Conservation (phyloP, 2,888 invertebrate genomes). For the Gisinianus flammeolus region DNA sequence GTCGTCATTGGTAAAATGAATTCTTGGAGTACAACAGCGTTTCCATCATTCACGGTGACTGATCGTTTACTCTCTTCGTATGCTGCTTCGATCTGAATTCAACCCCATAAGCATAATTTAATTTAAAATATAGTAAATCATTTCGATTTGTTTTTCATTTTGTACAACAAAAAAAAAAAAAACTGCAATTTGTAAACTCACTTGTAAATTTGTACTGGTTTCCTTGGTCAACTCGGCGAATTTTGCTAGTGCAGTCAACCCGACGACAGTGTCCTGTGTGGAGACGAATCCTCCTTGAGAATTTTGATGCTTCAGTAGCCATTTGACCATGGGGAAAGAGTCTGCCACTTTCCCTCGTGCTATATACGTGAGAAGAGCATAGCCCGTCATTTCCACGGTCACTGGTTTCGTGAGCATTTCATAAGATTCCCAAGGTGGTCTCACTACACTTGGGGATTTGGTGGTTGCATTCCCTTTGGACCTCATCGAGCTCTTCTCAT, state of each 20-base stretch:
- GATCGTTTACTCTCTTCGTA: background rate
- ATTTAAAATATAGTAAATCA: background rate
- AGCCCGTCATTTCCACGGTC: constrained; percentile 81
- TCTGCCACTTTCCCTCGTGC: constrained; percentile 62
- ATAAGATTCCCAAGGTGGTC: background rate
- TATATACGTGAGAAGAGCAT: constrained; percentile 76
- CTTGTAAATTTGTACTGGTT: constrained; percentile 13
- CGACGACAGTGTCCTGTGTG: constrained; percentile 64
- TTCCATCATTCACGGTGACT: constrained; percentile 27
- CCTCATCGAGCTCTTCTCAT: constrained; percentile 60
- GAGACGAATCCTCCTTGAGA: constrained; percentile 74
- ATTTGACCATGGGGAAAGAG: constrained; percentile 72
- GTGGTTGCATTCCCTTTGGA: background rate
- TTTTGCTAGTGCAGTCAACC: constrained; percentile 44
- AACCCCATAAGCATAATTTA: background rate
- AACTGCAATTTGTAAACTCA: background rate
- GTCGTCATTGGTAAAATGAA: constrained; percentile 31
- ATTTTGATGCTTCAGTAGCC: constrained; percentile 75
- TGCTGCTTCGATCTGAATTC: background rate
- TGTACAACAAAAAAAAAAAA: background rate
- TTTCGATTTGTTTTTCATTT: background rate
- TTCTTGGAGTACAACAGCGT: constrained; percentile 45
- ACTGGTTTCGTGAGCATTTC: constrained; percentile 17
- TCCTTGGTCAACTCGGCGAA: constrained; percentile 35
- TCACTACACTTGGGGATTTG: background rate